Evolutionary conservation across 1,140 invertebrate genomes (phyloP).

Genomic region (Lordiphosa collinella): DNA sequence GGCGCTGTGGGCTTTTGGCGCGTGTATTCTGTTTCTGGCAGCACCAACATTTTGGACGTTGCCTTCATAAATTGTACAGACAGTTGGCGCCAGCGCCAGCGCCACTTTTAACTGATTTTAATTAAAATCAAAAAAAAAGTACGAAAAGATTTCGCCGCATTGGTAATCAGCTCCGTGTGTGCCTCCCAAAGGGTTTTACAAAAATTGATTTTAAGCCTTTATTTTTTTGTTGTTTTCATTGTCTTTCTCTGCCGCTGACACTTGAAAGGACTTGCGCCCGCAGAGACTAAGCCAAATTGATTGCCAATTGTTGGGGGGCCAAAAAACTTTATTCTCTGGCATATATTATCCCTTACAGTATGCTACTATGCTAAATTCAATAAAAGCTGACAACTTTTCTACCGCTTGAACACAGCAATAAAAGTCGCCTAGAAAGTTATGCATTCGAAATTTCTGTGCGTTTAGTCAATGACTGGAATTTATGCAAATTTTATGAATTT

Average conservation of each 20-base stretch:
- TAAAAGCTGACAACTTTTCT: constrained; percentile 26
- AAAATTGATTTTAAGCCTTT: constrained; percentile 58
- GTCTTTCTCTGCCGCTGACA: constrained; percentile 49
- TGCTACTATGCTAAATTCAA: constrained; percentile 39
- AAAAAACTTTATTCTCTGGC: constrained; percentile 29
- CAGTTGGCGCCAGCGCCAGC: constrained; percentile 29
- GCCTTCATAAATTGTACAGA: constrained; percentile 57
- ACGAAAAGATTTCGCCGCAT: constrained; percentile 28
- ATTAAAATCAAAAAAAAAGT: constrained; percentile 41
- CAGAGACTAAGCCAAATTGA: constrained; percentile 61
- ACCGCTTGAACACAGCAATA: constrained; percentile 31
- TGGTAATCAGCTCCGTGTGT: constrained; percentile 46
- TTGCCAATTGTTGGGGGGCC: constrained; percentile 59
- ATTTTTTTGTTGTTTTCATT: constrained; percentile 32
- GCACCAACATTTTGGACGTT: constrained; percentile 27
- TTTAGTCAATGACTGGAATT: constrained; percentile 67
- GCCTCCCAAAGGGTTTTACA: constrained; percentile 30
- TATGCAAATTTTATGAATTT: constrained; percentile 65
- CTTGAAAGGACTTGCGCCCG: constrained; percentile 53
- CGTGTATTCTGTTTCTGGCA: constrained; percentile 33
- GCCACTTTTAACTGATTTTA: constrained; percentile 69
- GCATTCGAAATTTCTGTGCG: constrained; percentile 59
- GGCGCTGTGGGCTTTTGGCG: constrained; percentile 3
- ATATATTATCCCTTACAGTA: constrained; percentile 69
- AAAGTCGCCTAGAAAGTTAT: constrained; percentile 39